Evolutionary conservation across 2,113 vertebrate genomes (phyloP).

Genomic region (Uria lomvia): DNA sequence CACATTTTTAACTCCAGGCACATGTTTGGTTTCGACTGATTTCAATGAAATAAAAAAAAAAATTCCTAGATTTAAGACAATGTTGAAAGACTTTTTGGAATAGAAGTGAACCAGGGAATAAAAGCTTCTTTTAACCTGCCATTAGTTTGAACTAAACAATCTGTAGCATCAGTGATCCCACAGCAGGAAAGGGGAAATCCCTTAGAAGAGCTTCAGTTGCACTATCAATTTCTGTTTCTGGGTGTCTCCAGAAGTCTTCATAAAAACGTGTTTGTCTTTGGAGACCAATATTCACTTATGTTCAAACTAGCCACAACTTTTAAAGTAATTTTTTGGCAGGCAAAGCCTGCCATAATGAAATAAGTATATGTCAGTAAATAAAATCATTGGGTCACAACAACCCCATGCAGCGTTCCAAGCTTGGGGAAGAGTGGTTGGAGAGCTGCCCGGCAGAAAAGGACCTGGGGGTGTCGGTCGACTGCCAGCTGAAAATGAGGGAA

Average conservation of each 20-base stretch:
- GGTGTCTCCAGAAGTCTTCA: not conserved
- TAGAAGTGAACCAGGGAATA: not conserved
- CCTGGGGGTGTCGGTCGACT: too few species aligned
- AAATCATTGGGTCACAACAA: not conserved
- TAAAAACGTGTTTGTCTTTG: slow-evolving; percentile 5
- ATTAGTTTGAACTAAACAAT: not conserved
- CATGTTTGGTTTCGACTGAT: not conserved
- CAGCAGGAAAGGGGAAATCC: not conserved
- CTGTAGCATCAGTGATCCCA: not conserved
- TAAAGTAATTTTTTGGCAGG: not conserved
- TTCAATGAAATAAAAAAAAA: not conserved
- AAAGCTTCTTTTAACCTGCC: not conserved
- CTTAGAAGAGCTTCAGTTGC: not conserved
- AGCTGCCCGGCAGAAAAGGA: too few species aligned
- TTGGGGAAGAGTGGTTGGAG: too few species aligned
- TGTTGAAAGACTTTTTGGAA: not conserved
- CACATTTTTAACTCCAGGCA: not conserved
- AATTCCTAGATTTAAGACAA: not conserved
- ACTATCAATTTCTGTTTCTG: not conserved
- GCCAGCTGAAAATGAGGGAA: too few species aligned
- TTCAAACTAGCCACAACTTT: not conserved
- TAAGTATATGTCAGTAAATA: not conserved
- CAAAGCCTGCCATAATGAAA: not conserved
- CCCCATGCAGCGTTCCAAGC: too few species aligned
- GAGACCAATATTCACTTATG: not conserved